Evolutionary conservation across 2,888 invertebrate species (phyloP), one percentile per base, ranked within the genome.

Genomic region (Brenthis hecate): DNA sequence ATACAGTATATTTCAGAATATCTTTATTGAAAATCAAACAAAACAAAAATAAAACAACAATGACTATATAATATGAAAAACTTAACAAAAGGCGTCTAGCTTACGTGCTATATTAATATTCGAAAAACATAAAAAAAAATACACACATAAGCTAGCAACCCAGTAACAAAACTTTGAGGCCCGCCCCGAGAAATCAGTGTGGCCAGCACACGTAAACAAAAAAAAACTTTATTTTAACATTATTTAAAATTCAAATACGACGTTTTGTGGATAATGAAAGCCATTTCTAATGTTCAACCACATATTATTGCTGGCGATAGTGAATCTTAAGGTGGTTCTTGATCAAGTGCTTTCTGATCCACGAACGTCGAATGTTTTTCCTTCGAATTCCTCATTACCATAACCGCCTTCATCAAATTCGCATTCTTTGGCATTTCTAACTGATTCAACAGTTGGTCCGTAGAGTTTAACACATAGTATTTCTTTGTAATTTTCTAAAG

Each of bases 401-500:
- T 91, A 91, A 14, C 86, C 87, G 80, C 93, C 93, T 64, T 94
- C 94, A 73, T 94, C 93, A 74, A 94, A 93, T 77, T 95, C 95
- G 16, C 89, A 85, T 64, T 89, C 89, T 11, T 84, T 78, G 8
- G 87, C 91, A 6, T 78, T 80, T 54, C 77, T 80, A 11, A 92
- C 91, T 0, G 90, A 79, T 23, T 91, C 90, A 1, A 87, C 82
- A 0, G 76, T 64, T 0, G 92, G 89, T 0, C 91, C 92, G 66
- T 87, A 87, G 14, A 96, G 88, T 70, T 95, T 94, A 32, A 97
- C 90, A 64, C 95, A 96, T 11, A 96, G 87, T 47, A 96, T 89
- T 65, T 94, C 94, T 68, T 93, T 91, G 78, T 94, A 93, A 80
- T 96, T 95, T 74, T 95, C 95, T 55, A 96, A 81, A 0, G 96